Percentiles rank a stretch among this genome's conserved stretches.
Evolutionary conservation across 2,888 invertebrate genomes (phyloP).

Genomic region (Leptopilina syphax): DNA sequence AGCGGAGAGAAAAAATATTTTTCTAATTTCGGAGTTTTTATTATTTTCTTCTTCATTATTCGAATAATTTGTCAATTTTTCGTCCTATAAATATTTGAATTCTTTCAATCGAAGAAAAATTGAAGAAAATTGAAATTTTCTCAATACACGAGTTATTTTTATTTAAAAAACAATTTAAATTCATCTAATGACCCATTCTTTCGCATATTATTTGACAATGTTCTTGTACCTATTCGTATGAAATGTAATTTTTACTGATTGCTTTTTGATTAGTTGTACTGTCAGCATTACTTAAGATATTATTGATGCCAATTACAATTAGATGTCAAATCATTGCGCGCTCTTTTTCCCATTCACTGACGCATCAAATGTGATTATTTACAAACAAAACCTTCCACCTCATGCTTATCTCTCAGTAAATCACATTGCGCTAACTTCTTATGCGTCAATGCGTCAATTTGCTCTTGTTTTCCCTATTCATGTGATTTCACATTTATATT

Average conservation of each 20-base stretch:
- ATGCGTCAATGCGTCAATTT: constrained; percentile 56
- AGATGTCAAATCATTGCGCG: not conserved
- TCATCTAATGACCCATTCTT: not conserved
- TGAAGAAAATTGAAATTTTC: too few relatives aligned
- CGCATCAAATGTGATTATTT: constrained; percentile 29
- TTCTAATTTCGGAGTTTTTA: too few relatives aligned
- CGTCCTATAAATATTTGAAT: too few relatives aligned
- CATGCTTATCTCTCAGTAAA: constrained; percentile 41
- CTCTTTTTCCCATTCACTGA: constrained; percentile 35
- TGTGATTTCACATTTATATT: constrained; percentile 10
- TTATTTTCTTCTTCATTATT: too few relatives aligned
- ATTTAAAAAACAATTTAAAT: too few relatives aligned
- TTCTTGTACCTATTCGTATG: not conserved
- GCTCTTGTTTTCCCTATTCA: constrained; percentile 38
- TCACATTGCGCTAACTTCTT: constrained; percentile 32
- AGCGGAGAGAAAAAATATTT: too few relatives aligned
- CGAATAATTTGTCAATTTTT: too few relatives aligned
- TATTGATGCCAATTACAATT: not conserved
- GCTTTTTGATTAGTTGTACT: constrained; percentile 18
- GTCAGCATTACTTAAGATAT: not conserved
- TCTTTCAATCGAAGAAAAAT: too few relatives aligned
- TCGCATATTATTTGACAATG: not conserved
- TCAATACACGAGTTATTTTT: too few relatives aligned
- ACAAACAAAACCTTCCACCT: constrained; percentile 38
- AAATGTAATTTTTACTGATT: not conserved